Base-by-base conservation (phyloP, 2,888 invertebrate species). In the Aleiodes testaceus region DNA sequence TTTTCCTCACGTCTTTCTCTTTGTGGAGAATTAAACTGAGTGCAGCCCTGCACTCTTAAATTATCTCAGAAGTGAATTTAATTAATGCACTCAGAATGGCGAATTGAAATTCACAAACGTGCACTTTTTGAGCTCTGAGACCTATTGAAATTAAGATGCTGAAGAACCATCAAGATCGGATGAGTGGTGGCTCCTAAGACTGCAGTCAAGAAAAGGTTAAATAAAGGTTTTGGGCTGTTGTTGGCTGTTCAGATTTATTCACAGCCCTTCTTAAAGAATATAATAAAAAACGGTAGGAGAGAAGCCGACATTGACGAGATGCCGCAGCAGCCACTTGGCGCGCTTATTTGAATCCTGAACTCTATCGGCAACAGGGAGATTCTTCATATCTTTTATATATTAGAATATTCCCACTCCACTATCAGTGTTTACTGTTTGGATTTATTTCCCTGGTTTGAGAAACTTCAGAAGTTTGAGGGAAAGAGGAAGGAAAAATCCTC, bases 231-330 rank as follows among this genome's bases (percentile, higher is more conserved):
- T 77, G 79, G 70, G 77, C 79, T 81, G 84, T 80, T 87, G 87
- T 87, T 87, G 83, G 86, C 87, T 83, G 85, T 87, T 87, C 85
- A 84, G 87, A 87, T 86, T 86, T 84, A 83, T 82, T 81, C 77
- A 80, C 75, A 67, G 74, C 72, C 69, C 76, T 72, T 70, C 72
- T 73, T 64, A 45, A 50, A 70, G 49, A 45, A 22, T 52, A 45
- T 12, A 69, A 67, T 69, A 75, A 65, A 70, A 72, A 61, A 67
- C 59, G 66, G 49, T 63, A 70, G 66, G 59, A 70, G 66, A 59
- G 63, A 52, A 70, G 63, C 68, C 71, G 67, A 66, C 69, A 67
- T 70, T 69, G 66, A 36, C 65, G 52, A 66, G 70, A 67, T 47
- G 50, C 64, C 49, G 26, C 3, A 2, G 26, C 26, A 26, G 26